These are phyloP conservation scores for Schizopygopsis pylzovi DNA, from an alignment of 2,797 vertebrate genomes.

Conservation along the genomic window DNA sequence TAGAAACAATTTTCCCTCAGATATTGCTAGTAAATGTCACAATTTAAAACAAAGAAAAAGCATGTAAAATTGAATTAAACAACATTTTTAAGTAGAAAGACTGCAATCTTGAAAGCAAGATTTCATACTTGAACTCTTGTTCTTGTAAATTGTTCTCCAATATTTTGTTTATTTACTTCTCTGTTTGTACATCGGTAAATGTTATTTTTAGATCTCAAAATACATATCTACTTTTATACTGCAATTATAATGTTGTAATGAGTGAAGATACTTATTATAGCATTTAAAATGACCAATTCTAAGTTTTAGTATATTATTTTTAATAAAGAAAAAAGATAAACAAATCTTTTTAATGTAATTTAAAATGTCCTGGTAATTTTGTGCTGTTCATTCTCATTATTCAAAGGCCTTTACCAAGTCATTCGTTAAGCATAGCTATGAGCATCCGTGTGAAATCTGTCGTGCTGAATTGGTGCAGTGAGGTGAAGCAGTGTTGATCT, in stretches of 20 bases:
- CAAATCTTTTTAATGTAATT: not conserved
- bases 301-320: not conserved
- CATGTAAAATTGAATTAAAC: not conserved
- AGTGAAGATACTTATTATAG: not conserved
- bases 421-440: not conserved
- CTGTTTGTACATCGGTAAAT: not conserved
- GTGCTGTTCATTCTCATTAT: not conserved
- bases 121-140: not conserved
- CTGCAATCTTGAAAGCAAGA: not conserved
- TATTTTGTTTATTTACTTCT: not conserved
- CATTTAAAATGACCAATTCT: not conserved
- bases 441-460: conserved; percentile 2
- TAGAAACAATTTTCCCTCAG: not conserved
- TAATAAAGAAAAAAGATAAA: not conserved
- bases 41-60: not conserved
- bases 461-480: conserved; percentile 24
- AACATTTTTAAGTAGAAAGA: not conserved
- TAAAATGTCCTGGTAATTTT: not conserved
- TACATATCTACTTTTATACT: not conserved
- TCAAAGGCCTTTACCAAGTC: not conserved
- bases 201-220: not conserved
- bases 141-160: not conserved
- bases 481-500: conserved; percentile 56
- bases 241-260: not conserved
- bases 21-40: not conserved